phyloP scores from a whole-genome alignment of 2,113 vertebrate species.

The Oncorhynchus clarkii region DNA sequence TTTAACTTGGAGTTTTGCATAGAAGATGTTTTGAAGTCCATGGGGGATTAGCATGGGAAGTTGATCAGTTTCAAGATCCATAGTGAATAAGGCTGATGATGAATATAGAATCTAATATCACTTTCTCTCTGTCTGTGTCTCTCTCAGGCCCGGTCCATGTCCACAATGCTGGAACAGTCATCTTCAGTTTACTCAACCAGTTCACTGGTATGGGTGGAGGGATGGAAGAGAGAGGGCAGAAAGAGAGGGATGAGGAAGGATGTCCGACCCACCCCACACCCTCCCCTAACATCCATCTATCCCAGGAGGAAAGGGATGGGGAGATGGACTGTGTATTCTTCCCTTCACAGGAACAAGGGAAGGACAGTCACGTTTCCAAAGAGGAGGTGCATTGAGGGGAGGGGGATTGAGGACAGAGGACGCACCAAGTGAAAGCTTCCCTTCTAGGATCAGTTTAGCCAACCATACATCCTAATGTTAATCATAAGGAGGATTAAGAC shows the following conservation, averaged over 20 bases:
- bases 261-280: constrained; percentile 40
- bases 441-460: no score
- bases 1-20: neutral
- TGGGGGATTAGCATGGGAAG: no score
- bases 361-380: constrained; percentile 73
- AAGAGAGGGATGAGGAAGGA: constrained; percentile 26
- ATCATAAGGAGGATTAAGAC: no score
- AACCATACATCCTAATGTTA: no score
- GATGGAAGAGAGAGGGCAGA: constrained; percentile 15
- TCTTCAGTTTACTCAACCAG: constrained; percentile 73
- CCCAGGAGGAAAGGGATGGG: constrained; percentile 62
- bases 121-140: neutral
- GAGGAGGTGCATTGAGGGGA: constrained; percentile 63
- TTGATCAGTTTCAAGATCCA: no score
- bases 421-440: no score
- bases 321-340: constrained; percentile 61
- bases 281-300: constrained; percentile 62
- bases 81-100: no score
- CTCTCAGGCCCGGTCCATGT: constrained; percentile 70
- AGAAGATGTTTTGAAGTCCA: neutral
- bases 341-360: constrained; percentile 76
- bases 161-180: constrained; percentile 69
- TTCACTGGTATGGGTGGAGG: constrained; percentile 57
- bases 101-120: neutral
- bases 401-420: neutral